phyloP scores from a whole-genome alignment of 2,888 invertebrate genomes.

The Epiblema foenella region DNA sequence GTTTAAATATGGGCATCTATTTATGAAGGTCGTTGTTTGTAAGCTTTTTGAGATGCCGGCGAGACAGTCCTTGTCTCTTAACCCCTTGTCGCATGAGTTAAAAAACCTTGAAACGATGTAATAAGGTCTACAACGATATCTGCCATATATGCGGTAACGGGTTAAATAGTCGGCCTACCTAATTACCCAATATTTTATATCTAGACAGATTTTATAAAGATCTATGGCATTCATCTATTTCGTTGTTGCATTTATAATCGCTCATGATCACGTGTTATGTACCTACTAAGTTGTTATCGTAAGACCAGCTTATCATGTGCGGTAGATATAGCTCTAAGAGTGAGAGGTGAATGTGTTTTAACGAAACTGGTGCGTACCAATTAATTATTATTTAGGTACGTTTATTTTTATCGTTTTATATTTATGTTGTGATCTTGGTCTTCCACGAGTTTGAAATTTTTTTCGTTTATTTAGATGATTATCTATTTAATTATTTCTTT shows the following conservation, averaged over 20 bases:
- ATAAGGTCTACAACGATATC: too few species aligned
- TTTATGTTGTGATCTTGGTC: slow-evolving; percentile 84
- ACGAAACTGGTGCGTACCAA: slow-evolving; percentile 67
- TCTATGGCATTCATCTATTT: slow-evolving; percentile 38
- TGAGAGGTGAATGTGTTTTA: slow-evolving; percentile 35
- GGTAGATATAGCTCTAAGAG: background rate
- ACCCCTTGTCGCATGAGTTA: too few species aligned
- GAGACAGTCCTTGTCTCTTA: background rate
- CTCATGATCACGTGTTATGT: slow-evolving; percentile 14
- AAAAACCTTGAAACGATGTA: too few species aligned
- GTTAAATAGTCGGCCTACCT: slow-evolving; percentile 12
- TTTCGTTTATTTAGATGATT: slow-evolving; percentile 69
- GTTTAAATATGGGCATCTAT: slow-evolving; percentile 18
- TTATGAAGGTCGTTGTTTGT: slow-evolving; percentile 6
- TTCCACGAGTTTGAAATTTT: slow-evolving; percentile 76
- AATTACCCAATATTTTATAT: slow-evolving; percentile 17
- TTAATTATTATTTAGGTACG: slow-evolving; percentile 61
- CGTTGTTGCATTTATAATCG: slow-evolving; percentile 41
- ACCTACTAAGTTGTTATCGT: slow-evolving; percentile 16
- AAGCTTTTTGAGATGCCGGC: background rate
- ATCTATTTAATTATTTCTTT: slow-evolving; percentile 71
- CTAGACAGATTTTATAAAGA: slow-evolving; percentile 19
- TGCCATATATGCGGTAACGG: too few species aligned
- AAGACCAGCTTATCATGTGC: slow-evolving; percentile 5
- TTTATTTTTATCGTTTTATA: slow-evolving; percentile 73